Base-by-base conservation (phyloP, 2,888 invertebrate species). In the Strigamia crassipes region DNA sequence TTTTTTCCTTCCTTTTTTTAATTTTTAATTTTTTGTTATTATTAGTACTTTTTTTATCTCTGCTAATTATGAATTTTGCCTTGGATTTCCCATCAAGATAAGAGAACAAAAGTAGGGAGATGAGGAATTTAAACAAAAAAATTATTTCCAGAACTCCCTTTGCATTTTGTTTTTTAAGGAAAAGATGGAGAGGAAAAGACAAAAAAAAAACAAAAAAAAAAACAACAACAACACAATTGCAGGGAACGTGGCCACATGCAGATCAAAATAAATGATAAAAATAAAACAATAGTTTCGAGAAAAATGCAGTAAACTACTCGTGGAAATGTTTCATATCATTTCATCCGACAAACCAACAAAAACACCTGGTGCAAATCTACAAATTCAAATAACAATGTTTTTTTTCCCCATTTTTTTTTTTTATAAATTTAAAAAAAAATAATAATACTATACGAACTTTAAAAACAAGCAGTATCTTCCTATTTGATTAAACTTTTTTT, bases 11-110 rank as follows among this genome's bases (percentile, higher is more conserved):
- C 6, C 23, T 56, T 56, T 27, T 66, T 23, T 66, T 23, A 51
- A 9, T 56, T 56, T 56, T 56, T 56, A 9, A 56, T 56, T 56
- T 56, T 56, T 56, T 56, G 18, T 46, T 13, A 15, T 56, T 56
- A 56, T 56, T 56, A 56, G 9, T 18, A 56, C 18, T 56, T 73
- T 73, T 73, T 73, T 73, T 73, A 73, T 73, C 73, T 73, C 31
- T 23, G 27, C 23, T 73, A 73, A 73, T 73, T 73, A 73, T 73
- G 73, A 73, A 73, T 73, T 73, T 73, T 73, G 73, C 73, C 73
- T 73, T 73, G 73, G 73, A 73, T 73, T 73, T 73, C 73, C 73
- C 73, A 73, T 73, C 73, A 73, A 73, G 73, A 73, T 73, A 73
- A 73, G 73, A 73, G 73, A 73, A 73, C 73, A 73, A 73, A 73